Conservation (phyloP, 2,888 invertebrate species). For the Octodonta nipae region DNA sequence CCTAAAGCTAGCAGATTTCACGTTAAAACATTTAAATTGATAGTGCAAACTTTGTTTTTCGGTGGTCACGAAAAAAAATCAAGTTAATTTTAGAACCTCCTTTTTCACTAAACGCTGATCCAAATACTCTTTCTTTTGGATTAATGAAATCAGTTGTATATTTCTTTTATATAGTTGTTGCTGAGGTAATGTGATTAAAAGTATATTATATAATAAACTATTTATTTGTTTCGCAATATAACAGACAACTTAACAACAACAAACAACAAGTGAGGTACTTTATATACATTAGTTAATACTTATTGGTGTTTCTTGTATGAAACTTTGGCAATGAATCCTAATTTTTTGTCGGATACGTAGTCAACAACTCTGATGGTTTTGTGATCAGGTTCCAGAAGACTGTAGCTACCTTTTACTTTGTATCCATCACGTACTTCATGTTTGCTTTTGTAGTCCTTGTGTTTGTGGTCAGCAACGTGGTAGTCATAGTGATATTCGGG, state of each 20-base stretch:
- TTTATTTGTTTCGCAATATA: slow-evolving; percentile 24
- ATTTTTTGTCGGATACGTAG: slow-evolving; percentile 29
- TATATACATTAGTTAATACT: too few species aligned
- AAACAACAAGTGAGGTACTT: slow-evolving; percentile 4
- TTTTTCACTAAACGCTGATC: too few species aligned
- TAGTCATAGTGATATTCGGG: slow-evolving; percentile 31
- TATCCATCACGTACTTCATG: slow-evolving; percentile 30
- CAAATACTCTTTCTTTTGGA: too few species aligned
- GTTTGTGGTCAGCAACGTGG: slow-evolving; percentile 27
- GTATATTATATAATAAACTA: too few species aligned
- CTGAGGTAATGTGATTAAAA: too few species aligned
- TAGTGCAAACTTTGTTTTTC: too few species aligned
- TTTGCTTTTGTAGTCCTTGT: slow-evolving; percentile 29
- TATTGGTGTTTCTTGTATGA: slow-evolving; percentile 25
- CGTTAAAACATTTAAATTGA: too few species aligned
- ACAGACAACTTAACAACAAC: slow-evolving; percentile 20
- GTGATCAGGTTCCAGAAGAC: slow-evolving; percentile 29
- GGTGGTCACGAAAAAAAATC: too few species aligned
- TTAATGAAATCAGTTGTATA: too few species aligned
- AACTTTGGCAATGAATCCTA: slow-evolving; percentile 29
- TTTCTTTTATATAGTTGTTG: too few species aligned
- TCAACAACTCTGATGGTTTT: slow-evolving; percentile 29
- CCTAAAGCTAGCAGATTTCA: too few species aligned
- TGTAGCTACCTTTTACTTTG: slow-evolving; percentile 31
- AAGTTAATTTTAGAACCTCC: too few species aligned